Base-by-base conservation (phyloP, 2,797 vertebrate species). In the Anolis apletophallus region DNA sequence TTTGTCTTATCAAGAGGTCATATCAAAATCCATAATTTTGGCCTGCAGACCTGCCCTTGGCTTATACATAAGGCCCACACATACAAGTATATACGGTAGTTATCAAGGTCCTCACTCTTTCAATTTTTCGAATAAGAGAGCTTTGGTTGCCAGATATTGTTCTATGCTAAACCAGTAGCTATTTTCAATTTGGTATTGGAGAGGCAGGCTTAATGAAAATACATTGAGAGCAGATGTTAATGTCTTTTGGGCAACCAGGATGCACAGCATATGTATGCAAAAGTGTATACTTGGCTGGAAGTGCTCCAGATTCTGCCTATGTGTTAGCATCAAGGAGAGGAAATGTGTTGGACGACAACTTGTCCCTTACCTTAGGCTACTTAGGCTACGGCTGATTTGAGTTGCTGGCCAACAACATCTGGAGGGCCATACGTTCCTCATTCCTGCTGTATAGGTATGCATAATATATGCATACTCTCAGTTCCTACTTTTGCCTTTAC, bases 101-200 rank as follows among this genome's bases (percentile, higher is more conserved):
- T 80, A 57, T 64, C 57, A 77, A 55, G 68, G 16, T 80, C 3
- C 12, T 69, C 14, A 83, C 89, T 91, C 92, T 83, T 92, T 78
- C 85, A 92, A 34, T 90, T 92, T 52, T 34, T 90, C 87, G 85
- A 81, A 80, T 52, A 93, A 89, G 92, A 93, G 91, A 91, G 84
- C 14, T 89, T 93, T 93, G 29, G 29, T 90, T 84, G 80, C 54
- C 88, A 85, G 88, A 16, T 92, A 46, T 86, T 14, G 46, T 26
- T 34, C 59, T 26, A 26, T 61, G 81, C 77, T 19, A 71, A 75
- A 75, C 16, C 3, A 55, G 81, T 77, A 77, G 52, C 81, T n/a
- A 34, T 74, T 55, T 86, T 86, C 59, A 59, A 34, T 32, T 61
- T 54, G 40, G 40, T 59, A 29, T 57, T 46, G 54, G 57, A 71